Evolutionary conservation across 2,113 vertebrate genomes (phyloP), one percentile per base, ranked within the genome.

Genomic region (Coreoperca whiteheadi): DNA sequence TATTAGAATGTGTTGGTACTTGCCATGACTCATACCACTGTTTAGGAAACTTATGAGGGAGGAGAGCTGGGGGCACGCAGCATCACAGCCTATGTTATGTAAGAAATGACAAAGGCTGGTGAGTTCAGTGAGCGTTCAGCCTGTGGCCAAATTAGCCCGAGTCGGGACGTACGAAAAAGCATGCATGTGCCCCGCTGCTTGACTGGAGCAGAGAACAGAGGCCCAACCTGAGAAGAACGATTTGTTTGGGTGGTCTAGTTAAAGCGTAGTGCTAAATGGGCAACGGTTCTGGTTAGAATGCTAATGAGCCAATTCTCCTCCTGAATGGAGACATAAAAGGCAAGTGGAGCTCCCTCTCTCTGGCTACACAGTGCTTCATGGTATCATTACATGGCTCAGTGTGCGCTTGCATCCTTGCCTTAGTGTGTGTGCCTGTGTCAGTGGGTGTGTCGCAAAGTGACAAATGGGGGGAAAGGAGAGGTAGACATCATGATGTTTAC

Each of bases 171-270:
- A 64, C 48, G 61, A 76, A 90, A 86, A 72, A 51, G 46, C 60
- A 18, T 76, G 71, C 65, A 76, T 72, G 81, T 82, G 86, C 48
- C 67, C 54, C 15, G n/a, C 76, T 90, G 89, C 84, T 89, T 51
- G 61, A 85, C 68, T 73, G 80, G 32, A 84, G 81, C 46, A 65
- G 30, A 72, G 60, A 77, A 85, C 77, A 50, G 48, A 78, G 72
- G 68, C 79, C 66, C 76, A 79, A 89, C 75, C 74, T 84, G 71
- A 83, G 74, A 71, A 74, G 73, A 87, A 85, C 37, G 37, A 91
- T 93, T 94, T 92, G 91, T 94, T 92, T 92, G 91, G 91, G 90
- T 92, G 92, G 93, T 93, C 89, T 90, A 79, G 89, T 92, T 90
- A 89, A 91, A 91, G 90, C 86, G 71, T 21, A 41, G 79, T 65